These are phyloP conservation scores for Coregonus suidteri DNA, from an alignment of 2,797 vertebrate genomes.

Conservation along the genomic window DNA sequence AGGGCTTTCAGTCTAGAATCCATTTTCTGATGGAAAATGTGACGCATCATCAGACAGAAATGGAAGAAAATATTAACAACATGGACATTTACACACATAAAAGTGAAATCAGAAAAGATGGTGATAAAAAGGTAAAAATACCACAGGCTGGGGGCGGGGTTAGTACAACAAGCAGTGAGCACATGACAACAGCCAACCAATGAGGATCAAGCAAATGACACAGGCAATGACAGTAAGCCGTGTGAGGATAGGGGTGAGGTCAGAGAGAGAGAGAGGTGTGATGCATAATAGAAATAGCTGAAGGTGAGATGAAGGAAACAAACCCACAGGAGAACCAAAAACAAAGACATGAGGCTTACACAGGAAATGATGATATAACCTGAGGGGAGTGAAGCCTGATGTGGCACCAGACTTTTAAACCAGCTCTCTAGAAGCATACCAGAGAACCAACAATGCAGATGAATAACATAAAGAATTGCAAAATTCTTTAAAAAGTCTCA, in stretches of 20 bases:
- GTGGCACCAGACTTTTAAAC: neutral
- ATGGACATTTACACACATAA: constrained; percentile 1
- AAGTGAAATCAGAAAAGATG: constrained; percentile 2
- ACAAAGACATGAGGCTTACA: neutral
- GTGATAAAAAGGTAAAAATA: constrained; percentile 68
- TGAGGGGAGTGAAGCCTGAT: neutral
- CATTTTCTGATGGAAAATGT: constrained; percentile 28
- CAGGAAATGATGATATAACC: constrained; percentile 7
- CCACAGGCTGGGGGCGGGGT: constrained; percentile 57
- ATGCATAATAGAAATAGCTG: constrained; percentile 50
- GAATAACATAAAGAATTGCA: neutral
- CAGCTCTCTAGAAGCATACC: neutral
- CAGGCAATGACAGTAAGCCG: constrained; percentile 73
- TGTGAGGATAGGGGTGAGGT: constrained; percentile 59
- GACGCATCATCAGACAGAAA: constrained; percentile 10
- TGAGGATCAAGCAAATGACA: constrained; percentile 62
- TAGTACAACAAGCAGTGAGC: constrained; percentile 42
- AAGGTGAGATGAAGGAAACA: neutral
- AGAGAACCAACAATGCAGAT: neutral
- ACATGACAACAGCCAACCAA: constrained; percentile 62
- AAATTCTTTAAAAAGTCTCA: neutral
- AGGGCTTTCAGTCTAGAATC: constrained; percentile 35
- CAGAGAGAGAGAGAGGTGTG: constrained; percentile 54
- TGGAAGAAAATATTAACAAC: neutral
- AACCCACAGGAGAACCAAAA: neutral